Conservation (phyloP, 2,888 invertebrate species). For the Zele albiditarsus region DNA sequence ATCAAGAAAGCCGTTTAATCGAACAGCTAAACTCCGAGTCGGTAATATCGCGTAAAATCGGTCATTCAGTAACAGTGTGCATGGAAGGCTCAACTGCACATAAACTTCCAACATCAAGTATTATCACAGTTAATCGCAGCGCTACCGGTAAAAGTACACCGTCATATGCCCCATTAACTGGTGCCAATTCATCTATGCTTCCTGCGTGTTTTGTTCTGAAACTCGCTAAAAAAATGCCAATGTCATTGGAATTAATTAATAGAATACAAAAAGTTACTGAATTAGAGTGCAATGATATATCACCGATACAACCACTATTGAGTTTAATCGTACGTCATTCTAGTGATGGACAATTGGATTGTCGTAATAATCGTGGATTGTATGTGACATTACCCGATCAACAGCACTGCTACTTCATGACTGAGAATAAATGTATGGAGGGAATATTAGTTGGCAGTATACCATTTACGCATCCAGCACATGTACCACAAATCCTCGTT, state of each 20-base stretch:
- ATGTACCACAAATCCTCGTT: slow-evolving; percentile 90
- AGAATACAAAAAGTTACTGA: slow-evolving; percentile 79
- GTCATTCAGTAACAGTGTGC: slow-evolving; percentile 91
- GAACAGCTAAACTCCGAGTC: slow-evolving; percentile 85
- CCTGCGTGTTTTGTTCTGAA: slow-evolving; percentile 92
- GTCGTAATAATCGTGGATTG: slow-evolving; percentile 83
- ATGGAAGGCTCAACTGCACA: slow-evolving; percentile 91
- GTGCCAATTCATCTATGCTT: slow-evolving; percentile 89
- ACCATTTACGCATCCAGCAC: slow-evolving; percentile 94
- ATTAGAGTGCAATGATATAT: slow-evolving; percentile 76
- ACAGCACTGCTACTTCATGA: slow-evolving; percentile 94
- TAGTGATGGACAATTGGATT: slow-evolving; percentile 83
- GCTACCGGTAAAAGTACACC: slow-evolving; percentile 85
- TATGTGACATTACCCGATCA: slow-evolving; percentile 95
- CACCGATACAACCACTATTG: slow-evolving; percentile 79
- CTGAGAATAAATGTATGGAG: slow-evolving; percentile 84
- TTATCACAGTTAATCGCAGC: slow-evolving; percentile 81
- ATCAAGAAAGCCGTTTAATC: slow-evolving; percentile 82
- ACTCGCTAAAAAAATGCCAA: slow-evolving; percentile 88
- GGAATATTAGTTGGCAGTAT: slow-evolving; percentile 86
- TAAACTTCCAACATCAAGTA: slow-evolving; percentile 84
- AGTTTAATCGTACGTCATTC: slow-evolving; percentile 86
- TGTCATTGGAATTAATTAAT: slow-evolving; percentile 84
- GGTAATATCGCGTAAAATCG: slow-evolving; percentile 81
- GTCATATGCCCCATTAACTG: slow-evolving; percentile 85